Percentiles rank a stretch among this genome's conserved stretches.
phyloP scores from a whole-genome alignment of 2,113 vertebrate species.

The Notothenia coriiceps region DNA sequence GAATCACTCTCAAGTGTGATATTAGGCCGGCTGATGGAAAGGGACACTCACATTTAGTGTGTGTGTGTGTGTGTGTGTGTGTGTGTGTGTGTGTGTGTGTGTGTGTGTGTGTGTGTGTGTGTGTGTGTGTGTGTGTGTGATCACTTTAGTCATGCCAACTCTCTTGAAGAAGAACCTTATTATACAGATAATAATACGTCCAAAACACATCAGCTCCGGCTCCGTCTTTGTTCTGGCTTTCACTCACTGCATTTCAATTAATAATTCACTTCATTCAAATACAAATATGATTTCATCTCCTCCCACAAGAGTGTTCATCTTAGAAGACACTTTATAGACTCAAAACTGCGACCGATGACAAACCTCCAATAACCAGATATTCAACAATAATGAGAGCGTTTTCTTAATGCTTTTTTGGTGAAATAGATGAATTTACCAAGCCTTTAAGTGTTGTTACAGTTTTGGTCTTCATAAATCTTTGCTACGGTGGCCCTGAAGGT shows the following conservation, averaged over 20 bases:
- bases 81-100: no score
- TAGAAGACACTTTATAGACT: conserved; percentile 26
- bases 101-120: conserved; percentile 33
- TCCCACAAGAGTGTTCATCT: conserved; percentile 34
- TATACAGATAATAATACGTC: conserved; percentile 69
- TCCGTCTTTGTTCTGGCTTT: conserved; percentile 17
- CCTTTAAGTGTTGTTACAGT: background rate
- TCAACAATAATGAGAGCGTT: background rate
- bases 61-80: background rate
- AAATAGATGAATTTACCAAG: conserved; percentile 26
- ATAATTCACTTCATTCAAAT: conserved; percentile 46
- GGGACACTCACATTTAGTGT: conserved; percentile 9
- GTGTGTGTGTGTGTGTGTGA: conserved; percentile 12
- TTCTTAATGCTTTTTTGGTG: conserved; percentile 4
- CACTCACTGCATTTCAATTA: conserved; percentile 35
- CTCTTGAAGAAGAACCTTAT: conserved; percentile 38
- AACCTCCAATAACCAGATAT: conserved; percentile 36
- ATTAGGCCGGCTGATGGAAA: conserved; percentile 72
- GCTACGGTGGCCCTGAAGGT: no score
- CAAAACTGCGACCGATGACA: conserved; percentile 3
- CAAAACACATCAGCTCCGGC: conserved; percentile 47
- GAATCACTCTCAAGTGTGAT: conserved; percentile 66
- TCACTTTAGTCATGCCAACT: conserved; percentile 22
- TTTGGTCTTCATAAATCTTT: background rate
- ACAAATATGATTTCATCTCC: conserved; percentile 45